A percentile compares a stretch with the other conserved stretches of the same genome.
These are phyloP conservation scores for Heliconius cydno DNA, from an alignment of 2,888 invertebrate species.

Conservation along the genomic window DNA sequence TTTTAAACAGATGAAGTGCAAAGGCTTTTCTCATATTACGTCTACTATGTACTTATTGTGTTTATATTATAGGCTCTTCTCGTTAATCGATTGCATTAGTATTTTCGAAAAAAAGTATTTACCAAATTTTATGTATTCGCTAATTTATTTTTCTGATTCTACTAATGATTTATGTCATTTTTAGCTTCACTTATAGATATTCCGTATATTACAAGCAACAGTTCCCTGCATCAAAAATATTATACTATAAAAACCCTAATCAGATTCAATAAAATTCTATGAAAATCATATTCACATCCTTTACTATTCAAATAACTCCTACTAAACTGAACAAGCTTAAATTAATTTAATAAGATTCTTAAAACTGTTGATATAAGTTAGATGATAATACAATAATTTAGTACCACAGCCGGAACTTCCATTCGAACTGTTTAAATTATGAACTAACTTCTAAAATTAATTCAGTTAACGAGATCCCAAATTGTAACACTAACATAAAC, in stretches of 20 bases:
- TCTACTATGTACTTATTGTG: background rate
- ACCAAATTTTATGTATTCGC: background rate
- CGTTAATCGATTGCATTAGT: background rate
- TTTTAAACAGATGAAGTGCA: background rate
- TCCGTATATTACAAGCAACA: no score
- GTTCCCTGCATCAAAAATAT: no score
- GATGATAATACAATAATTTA: slow-evolving; percentile 14
- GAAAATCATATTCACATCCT: background rate
- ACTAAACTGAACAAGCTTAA: background rate
- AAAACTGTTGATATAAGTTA: background rate
- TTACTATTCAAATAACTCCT: background rate
- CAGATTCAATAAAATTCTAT: no score
- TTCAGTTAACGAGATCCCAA: slow-evolving; percentile 22
- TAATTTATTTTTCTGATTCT: background rate
- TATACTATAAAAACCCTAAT: background rate
- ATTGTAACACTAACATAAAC: slow-evolving; percentile 23
- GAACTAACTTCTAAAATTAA: slow-evolving; percentile 24
- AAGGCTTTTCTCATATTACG: background rate
- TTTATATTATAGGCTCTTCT: background rate
- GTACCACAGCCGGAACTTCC: background rate
- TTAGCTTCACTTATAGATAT: no score
- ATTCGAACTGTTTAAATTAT: slow-evolving; percentile 18
- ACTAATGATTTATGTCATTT: background rate
- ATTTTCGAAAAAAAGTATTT: background rate
- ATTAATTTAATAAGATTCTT: background rate